These are phyloP conservation scores for Enteromius thamalakanensis DNA, from an alignment of 2,797 vertebrate species.

Conservation along the genomic window DNA sequence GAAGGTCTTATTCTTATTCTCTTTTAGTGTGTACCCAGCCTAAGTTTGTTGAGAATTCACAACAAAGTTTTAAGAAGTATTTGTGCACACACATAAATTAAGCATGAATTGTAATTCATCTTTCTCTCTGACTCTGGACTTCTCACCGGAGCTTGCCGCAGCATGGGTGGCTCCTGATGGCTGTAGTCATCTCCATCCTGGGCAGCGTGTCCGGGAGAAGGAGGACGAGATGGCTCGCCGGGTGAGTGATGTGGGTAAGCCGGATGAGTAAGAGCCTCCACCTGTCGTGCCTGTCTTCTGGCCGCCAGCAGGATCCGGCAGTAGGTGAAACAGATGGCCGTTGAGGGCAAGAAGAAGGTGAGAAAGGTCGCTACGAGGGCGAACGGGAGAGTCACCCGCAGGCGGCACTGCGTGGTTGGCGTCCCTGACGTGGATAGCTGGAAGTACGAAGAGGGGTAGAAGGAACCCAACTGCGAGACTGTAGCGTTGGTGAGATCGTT, in stretches of 20 bases:
- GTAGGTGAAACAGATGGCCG: conserved; percentile 97
- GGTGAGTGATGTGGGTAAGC: conserved; percentile 76
- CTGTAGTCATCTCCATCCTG: conserved; percentile 74
- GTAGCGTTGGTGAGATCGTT: conserved; percentile 55
- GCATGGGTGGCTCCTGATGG: conserved; percentile 71
- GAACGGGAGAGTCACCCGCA: conserved; percentile 90
- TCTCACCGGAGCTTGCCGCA: conserved; percentile 71
- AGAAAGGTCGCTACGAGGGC: conserved; percentile 91
- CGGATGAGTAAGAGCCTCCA: conserved; percentile 85
- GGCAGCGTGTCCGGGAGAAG: conserved; percentile 67
- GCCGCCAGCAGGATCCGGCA: conserved; percentile 92
- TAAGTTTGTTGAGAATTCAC: background rate
- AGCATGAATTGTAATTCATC: background rate
- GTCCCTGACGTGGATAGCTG: conserved; percentile 65
- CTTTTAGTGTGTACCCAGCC: background rate
- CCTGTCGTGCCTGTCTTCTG: conserved; percentile 88
- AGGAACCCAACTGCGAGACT: conserved; percentile 58
- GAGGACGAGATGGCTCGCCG: conserved; percentile 74
- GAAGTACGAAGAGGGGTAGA: conserved; percentile 74
- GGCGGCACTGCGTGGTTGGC: conserved; percentile 84
- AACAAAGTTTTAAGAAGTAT: background rate
- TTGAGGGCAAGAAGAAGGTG: conserved; percentile 94
- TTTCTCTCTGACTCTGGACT: background rate
- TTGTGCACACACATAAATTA: background rate
- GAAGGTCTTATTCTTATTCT: too few species aligned